Conservation (phyloP, 1,140 invertebrate species). For the Achatina immaculata region DNA sequence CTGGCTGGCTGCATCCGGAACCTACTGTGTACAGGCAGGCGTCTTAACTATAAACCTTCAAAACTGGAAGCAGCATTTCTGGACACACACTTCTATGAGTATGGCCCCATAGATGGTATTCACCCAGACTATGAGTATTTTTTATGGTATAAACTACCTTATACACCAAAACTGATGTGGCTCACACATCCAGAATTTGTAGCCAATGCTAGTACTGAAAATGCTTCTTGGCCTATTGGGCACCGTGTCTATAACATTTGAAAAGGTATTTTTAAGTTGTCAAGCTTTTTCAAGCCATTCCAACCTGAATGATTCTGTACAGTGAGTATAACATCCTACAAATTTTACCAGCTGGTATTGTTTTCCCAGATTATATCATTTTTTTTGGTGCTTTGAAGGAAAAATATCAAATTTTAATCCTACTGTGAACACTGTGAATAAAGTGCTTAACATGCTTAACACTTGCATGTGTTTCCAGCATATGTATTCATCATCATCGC, state of each 20-base stretch:
- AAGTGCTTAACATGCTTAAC: too few relatives aligned
- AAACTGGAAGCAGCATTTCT: conserved; percentile 17
- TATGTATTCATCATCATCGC: too few relatives aligned
- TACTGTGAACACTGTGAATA: too few relatives aligned
- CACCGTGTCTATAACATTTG: conserved; percentile 2
- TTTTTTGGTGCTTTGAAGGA: too few relatives aligned
- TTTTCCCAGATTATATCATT: too few relatives aligned
- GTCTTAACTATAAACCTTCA: conserved; percentile 22
- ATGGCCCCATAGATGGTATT: conserved; percentile 25
- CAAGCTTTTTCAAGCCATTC: too few relatives aligned
- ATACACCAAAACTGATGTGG: neutral
- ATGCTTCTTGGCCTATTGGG: neutral
- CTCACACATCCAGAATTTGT: conserved; percentile 17
- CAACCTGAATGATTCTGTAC: too few relatives aligned
- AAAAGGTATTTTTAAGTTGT: too few relatives aligned
- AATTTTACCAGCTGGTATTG: too few relatives aligned
- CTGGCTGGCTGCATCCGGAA: conserved; percentile 32
- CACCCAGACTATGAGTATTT: conserved; percentile 30
- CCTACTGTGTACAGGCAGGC: conserved; percentile 22
- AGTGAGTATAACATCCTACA: too few relatives aligned
- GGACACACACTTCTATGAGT: conserved; percentile 13
- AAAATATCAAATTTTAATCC: too few relatives aligned
- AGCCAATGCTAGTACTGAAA: neutral
- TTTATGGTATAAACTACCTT: conserved; percentile 3
- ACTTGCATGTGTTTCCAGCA: too few relatives aligned